A percentile compares a stretch with the other conserved stretches of the same genome.
Conservation (phyloP, 64 coral and sea anemone species). For the Porites australiensis region DNA sequence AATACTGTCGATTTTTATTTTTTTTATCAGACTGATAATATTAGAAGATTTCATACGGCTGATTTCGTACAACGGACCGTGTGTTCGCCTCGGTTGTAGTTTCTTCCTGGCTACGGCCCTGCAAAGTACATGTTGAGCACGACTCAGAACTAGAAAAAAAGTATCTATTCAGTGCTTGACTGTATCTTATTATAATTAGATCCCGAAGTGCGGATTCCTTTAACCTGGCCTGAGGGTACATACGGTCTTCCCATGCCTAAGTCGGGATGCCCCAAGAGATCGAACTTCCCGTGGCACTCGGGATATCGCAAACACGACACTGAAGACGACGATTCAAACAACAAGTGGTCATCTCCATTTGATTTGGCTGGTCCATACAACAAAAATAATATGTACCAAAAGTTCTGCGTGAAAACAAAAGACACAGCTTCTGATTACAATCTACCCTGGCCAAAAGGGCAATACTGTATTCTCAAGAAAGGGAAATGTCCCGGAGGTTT, state of each 20-base stretch:
- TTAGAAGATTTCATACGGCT: no score
- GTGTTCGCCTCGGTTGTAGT: no score
- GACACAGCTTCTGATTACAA: not conserved
- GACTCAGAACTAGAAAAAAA: no score
- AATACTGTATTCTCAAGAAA: conserved; percentile 5
- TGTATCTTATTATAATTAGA: not conserved
- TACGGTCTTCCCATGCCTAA: conserved; percentile 59
- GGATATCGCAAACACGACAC: conserved; percentile 67
- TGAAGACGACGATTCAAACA: conserved; percentile 4
- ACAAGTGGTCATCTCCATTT: conserved; percentile 14
- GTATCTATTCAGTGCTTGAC: no score
- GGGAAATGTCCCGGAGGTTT: not conserved
- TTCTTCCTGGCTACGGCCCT: no score
- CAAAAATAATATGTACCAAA: conserved; percentile 19
- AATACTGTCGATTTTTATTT: no score
- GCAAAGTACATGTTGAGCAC: no score
- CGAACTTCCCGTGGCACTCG: conserved; percentile 22
- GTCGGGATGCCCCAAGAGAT: conserved; percentile 34
- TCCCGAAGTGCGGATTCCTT: conserved; percentile 41
- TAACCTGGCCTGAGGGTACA: conserved; percentile 57
- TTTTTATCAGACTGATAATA: no score
- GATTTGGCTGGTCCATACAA: not conserved
- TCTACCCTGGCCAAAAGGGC: not conserved
- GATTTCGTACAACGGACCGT: no score
- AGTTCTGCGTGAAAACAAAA: conserved; percentile 26